Evolutionary conservation across 1,140 invertebrate genomes (phyloP), one percentile per base, ranked within the genome.

Genomic region (Megalopta genalis): DNA sequence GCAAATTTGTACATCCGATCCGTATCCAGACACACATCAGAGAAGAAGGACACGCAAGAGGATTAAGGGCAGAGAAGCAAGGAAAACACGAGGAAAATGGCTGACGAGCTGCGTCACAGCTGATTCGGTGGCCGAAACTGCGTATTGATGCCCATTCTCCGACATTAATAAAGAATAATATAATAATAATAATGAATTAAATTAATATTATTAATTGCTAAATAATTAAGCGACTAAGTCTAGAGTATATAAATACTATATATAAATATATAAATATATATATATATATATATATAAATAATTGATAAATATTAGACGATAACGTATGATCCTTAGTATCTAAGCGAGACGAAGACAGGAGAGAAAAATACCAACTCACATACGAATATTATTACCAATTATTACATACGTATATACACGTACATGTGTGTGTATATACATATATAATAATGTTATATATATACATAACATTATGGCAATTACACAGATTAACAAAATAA

Each of bases 111-210:
- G 72, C 77, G 74, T 62, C 32, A 46, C 67, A 72, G 82, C 37
- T 80, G 70, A 78, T 39, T 62, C 80, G 60, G 60, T 80, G 83
- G 77, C 71, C 83, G 88, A 88, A 92, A 87, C 90, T 89, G 89
- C 90, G 88, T 91, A 89, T 90, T 84, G 87, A 89, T 90, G 90
- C 91, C 92, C 90, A 84, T 92, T 92, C 91, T 91, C 90, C 87
- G 88, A 91, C 88, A 91, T 92, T 90, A 90, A 91, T 91, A 89
- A 86, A 85, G 82, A 91, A 90, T 90, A 91, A 90, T 90, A 90
- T 88, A 90, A 88, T 88, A 88, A 88, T 88, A 88, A 91, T 91
- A 83, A 91, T 88, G 88, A 90, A 88, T 88, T 89, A 87, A 87
- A 86, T 86, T 86, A 86, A 87, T 90, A 91, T 90, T 90, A 91